Conservation (phyloP, 2,797 vertebrate species). For the Vireo griseus region DNA sequence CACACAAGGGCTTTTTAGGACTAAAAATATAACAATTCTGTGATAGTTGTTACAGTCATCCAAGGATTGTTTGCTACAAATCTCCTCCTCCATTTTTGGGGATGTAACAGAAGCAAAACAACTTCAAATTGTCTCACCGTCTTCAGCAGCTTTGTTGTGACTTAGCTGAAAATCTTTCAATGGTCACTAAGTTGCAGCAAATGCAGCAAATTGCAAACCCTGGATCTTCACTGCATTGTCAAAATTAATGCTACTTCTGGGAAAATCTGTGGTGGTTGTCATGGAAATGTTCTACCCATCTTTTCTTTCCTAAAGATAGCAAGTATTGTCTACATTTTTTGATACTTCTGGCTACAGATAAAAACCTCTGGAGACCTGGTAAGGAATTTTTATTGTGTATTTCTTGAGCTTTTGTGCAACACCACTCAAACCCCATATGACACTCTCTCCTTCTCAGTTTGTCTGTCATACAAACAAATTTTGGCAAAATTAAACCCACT, state of each 20-base stretch:
- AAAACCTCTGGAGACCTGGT: background rate
- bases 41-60: background rate
- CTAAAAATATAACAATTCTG: background rate
- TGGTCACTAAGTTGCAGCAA: background rate
- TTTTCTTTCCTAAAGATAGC: constrained; percentile 31
- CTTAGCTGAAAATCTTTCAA: background rate
- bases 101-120: background rate
- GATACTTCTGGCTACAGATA: background rate
- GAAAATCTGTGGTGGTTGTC: constrained; percentile 16
- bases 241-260: background rate
- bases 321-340: background rate
- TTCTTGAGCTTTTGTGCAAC: background rate
- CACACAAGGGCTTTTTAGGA: background rate
- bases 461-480: background rate
- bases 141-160: background rate
- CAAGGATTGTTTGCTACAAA: background rate
- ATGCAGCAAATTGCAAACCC: background rate
- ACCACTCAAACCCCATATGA: background rate
- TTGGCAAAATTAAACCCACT: background rate
- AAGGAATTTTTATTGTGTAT: background rate
- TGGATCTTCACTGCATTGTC: background rate
- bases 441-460: background rate
- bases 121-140: background rate
- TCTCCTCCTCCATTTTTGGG: background rate
- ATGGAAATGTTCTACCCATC: constrained; percentile 45